Base-by-base conservation (phyloP, 2,113 vertebrate species). In the Chlorodrepanis virens region DNA sequence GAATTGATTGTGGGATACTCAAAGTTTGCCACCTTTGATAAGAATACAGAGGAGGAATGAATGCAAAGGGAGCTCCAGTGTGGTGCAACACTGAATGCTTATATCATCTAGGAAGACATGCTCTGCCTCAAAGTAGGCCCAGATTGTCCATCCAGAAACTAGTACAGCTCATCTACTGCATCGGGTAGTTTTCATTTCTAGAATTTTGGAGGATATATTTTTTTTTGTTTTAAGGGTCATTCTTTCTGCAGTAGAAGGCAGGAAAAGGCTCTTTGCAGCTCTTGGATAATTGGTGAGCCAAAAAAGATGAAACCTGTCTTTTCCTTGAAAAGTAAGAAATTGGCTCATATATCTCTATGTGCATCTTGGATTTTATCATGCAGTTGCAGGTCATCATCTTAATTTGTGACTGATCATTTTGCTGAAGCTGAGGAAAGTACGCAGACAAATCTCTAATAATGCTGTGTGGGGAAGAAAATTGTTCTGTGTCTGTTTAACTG, bases 401-500 rank as follows among this genome's bases (percentile, higher is more conserved):
- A 8, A 9, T 69, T 90, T 1, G 0, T 59, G 20, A 37, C 53
- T 28, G 20, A 50, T 25, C 8, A 4, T 76, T 91, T 93, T 65
- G 6, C 33, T 69, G 64, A 84, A 72, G 22, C 12, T 52, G 37
- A 45, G 23, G 35, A 67, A 76, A 31, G 31, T 63, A 18, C 2
- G 11, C 6, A 45, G 33, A 63, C 15, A 69, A 60, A 90, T 75
- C 40, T 84, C 15, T 6, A 45, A 9, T 11, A 31, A 19, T 37
- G 23, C 2, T 71, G 1, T n/a, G 4, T 1, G 0, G 18, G 13
- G 12, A 74, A 52, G 21, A 60, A 69, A 69, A 28, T 39, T 14
- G 2, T 61, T 65, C 14, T 53, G 8, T 77, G 11, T 78, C 9
- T 37, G 59, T 42, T 78, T 44, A 75, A 11, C 5, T 42, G 5